Evolutionary conservation across 2,797 vertebrate genomes (phyloP).

Genomic region (Crenichthys baileyi): DNA sequence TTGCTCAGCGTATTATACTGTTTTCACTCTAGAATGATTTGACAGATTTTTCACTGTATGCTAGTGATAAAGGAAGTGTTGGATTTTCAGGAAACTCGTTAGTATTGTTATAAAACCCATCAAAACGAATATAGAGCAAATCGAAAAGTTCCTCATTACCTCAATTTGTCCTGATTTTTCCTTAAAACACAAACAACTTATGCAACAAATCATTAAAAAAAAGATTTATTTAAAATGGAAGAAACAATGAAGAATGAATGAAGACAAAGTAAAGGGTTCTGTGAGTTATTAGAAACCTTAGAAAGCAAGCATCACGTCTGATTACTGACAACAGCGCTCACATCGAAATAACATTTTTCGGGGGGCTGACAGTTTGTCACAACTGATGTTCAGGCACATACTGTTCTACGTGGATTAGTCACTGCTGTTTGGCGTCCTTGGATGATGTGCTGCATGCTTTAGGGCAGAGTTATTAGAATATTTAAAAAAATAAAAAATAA

Average conservation of each 20-base stretch:
- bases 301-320: neutral
- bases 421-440: neutral
- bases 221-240: neutral
- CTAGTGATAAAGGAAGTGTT: neutral
- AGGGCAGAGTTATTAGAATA: neutral
- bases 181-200: slow-evolving; percentile 2
- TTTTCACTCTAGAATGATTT: slow-evolving; percentile 11
- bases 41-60: neutral
- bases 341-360: slow-evolving; percentile 11
- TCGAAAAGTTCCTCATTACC: slow-evolving; percentile 6
- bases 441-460: neutral
- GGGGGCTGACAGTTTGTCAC: neutral
- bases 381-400: neutral
- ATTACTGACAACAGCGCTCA: neutral
- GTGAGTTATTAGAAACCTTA: slow-evolving; percentile 6
- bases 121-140: neutral
- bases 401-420: neutral
- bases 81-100: neutral
- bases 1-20: neutral
- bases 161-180: neutral
- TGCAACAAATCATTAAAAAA: neutral
- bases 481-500: neutral
- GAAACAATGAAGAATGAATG: slow-evolving; percentile 4
- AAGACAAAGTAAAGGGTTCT: neutral
- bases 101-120: neutral